Conservation (phyloP, 2,797 vertebrate species). For the Macroramphosus scolopax region DNA sequence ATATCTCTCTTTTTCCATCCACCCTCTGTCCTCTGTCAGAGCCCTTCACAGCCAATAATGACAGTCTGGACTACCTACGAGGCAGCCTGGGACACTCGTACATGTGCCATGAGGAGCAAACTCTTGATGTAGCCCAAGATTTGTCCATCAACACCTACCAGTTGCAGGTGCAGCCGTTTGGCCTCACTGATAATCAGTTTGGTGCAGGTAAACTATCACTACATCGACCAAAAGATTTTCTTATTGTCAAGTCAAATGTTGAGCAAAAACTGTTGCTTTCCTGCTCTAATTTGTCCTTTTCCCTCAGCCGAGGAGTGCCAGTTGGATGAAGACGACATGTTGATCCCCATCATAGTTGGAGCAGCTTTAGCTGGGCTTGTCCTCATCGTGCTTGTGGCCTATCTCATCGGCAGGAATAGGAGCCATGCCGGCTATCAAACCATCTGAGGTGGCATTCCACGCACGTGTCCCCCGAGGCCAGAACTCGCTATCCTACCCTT, state of each 20-base stretch:
- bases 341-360: conserved; percentile 96
- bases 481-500: conserved; percentile 26
- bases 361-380: conserved; percentile 93
- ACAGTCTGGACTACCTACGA: conserved; percentile 80
- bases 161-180: conserved; percentile 91
- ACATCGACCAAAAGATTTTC: neutral
- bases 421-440: conserved; percentile 98
- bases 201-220: conserved; percentile 81
- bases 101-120: conserved; percentile 86
- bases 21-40: conserved; percentile 31
- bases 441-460: conserved; percentile 81
- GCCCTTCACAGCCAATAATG: conserved; percentile 60
- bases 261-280: neutral
- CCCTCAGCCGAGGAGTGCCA: conserved; percentile 88
- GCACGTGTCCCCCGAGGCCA: conserved; percentile 17
- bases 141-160: conserved; percentile 84
- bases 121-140: conserved; percentile 66
- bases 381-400: conserved; percentile 91
- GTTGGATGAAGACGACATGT: conserved; percentile 90
- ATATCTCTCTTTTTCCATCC: neutral
- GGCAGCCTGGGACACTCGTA: conserved; percentile 87
- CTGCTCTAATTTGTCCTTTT: neutral
- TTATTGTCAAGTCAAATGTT: neutral
- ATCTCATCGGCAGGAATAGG: conserved; percentile 95
- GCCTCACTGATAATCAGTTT: conserved; percentile 80